Conservation (phyloP, 2,888 invertebrate genomes). For the Leptodirus hochenwartii region DNA sequence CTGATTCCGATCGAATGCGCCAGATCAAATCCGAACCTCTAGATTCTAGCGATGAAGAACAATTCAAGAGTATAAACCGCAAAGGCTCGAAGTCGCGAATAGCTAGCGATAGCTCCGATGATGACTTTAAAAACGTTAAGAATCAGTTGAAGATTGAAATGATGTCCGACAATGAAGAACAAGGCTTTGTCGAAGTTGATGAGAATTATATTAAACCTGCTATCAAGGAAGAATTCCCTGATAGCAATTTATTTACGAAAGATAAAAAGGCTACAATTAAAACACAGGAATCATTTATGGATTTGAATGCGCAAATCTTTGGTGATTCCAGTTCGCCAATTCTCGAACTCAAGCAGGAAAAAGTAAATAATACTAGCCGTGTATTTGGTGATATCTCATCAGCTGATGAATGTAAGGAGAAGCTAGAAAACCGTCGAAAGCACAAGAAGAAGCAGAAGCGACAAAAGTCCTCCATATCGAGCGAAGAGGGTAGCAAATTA, state of each 20-base stretch:
- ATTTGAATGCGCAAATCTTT: slow-evolving; percentile 18
- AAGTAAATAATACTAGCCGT: slow-evolving; percentile 17
- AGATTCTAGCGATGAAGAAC: slow-evolving; percentile 29
- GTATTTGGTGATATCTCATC: slow-evolving; percentile 17
- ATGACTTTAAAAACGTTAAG: slow-evolving; percentile 36
- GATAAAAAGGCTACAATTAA: slow-evolving; percentile 22
- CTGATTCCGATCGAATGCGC: slow-evolving; percentile 28
- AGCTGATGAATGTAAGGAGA: slow-evolving; percentile 23
- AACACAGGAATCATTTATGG: slow-evolving; percentile 18
- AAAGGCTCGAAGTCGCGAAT: slow-evolving; percentile 55
- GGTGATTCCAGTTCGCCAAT: slow-evolving; percentile 13
- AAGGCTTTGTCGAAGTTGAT: slow-evolving; percentile 25
- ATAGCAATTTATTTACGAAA: slow-evolving; percentile 21
- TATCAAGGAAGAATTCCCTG: slow-evolving; percentile 21
- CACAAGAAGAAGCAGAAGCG: slow-evolving; percentile 75
- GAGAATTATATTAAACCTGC: slow-evolving; percentile 17
- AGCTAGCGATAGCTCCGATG: slow-evolving; percentile 62
- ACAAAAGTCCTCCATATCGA: slow-evolving; percentile 44
- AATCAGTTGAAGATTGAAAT: slow-evolving; percentile 39
- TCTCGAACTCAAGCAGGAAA: slow-evolving; percentile 13
- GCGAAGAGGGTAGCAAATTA: slow-evolving; percentile 34
- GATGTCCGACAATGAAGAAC: slow-evolving; percentile 38
- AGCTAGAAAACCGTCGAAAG: slow-evolving; percentile 44
- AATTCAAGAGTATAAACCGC: slow-evolving; percentile 31
- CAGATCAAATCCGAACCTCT: slow-evolving; percentile 22